Evolutionary conservation across 2,113 vertebrate genomes (phyloP), one percentile per base, ranked within the genome.

Genomic region (Castor canadensis): DNA sequence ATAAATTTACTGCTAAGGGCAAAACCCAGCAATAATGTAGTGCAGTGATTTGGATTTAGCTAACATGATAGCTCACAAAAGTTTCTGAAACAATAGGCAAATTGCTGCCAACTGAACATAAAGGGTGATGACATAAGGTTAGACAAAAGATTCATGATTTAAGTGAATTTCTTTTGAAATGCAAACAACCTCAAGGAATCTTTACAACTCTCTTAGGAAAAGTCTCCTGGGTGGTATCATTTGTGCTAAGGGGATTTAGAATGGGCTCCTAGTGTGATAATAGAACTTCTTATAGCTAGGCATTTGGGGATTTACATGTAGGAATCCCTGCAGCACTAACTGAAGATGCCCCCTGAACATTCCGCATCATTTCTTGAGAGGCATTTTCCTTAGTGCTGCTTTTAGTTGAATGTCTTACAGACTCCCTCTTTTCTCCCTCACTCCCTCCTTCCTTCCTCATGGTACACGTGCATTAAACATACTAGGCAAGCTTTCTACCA

Each of bases 141-240:
- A 49, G 93, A 94, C 93, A 93, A 98, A 96, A 86, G 92, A 91
- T 17, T 56, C 11, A 9, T 87, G 92, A 94, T 97, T 96, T 96
- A 89, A 96, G 79, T n/a, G 52, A 87, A 72, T 95, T 97, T 97
- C 97, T 82, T 98, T 95, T 84, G 49, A 97, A 97, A 97, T 95
- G 83, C 38, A 97, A 62, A 97, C 86, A n/a, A 67, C 72, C 97
- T 95, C 20, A 75, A 92, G 97, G 80, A 77, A 92, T 96, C 26
- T 96, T 93, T 94, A 69, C 0, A 47, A 56, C 47, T 96, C 80
- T 73, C 67, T 94, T 52, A 92, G 54, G 64, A 90, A 96, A 95
- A 80, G 71, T 49, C 92, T 98, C 91, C 69, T 80, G 81, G 82
- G 88, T 98, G 92, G 82, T 35, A 91, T 96, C 95, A 89, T 94